Evolutionary conservation across 1,140 invertebrate genomes (phyloP).

Genomic region (Druon quercuslanigerum): DNA sequence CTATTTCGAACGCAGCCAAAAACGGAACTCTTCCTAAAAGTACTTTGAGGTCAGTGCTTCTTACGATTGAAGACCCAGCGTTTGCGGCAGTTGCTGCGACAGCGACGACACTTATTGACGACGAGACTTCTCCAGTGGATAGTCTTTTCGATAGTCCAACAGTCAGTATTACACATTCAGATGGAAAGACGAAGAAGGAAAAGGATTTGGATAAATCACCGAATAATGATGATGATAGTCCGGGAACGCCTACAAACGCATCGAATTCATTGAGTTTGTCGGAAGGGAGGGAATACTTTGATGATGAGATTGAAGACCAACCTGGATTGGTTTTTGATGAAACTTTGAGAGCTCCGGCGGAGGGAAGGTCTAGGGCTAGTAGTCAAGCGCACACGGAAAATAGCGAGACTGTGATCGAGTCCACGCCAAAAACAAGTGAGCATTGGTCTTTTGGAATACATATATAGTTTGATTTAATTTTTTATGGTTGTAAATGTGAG

Average conservation of each 20-base stretch:
- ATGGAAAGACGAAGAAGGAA: constrained; percentile 68
- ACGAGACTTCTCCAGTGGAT: constrained; percentile 88
- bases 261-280: constrained; percentile 85
- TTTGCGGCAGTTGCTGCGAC: constrained; percentile 85
- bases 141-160: constrained; percentile 84
- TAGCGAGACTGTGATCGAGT: constrained; percentile 66
- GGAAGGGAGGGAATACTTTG: constrained; percentile 84
- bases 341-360: constrained; percentile 64
- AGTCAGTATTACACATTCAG: constrained; percentile 73
- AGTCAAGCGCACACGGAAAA: constrained; percentile 66
- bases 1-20: constrained; percentile 56
- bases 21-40: constrained; percentile 64
- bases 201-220: constrained; percentile 68
- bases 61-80: constrained; percentile 83
- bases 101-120: constrained; percentile 81
- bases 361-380: constrained; percentile 63
- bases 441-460: constrained; percentile 10
- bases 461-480: too few species aligned
- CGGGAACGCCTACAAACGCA: constrained; percentile 85
- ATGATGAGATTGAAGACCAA: constrained; percentile 94
- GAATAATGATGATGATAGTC: constrained; percentile 77
- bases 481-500: too few species aligned
- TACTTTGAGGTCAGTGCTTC: constrained; percentile 69
- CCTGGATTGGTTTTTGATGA: constrained; percentile 87
- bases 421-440: constrained; percentile 65